Evolutionary conservation across 2,113 vertebrate species (phyloP), one percentile per base, ranked within the genome.

Genomic region (Enhydra lutris): DNA sequence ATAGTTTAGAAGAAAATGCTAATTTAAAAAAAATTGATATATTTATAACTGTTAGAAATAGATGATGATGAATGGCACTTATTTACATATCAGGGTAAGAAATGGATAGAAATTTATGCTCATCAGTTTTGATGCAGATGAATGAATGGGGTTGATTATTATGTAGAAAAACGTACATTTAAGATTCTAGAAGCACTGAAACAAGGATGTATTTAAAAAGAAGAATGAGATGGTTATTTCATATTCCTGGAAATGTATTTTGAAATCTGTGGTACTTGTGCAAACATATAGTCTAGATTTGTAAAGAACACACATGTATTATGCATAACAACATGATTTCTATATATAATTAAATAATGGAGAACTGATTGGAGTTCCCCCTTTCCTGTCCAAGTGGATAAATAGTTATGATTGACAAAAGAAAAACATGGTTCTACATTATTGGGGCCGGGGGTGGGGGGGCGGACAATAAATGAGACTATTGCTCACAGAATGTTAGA

Each of bases 401-500:
- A 57, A 47, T 89, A 93, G 86, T 90, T 84, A 74, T 79, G 34
- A 74, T 71, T 59, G 29, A 67, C 57, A 76, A 89, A 84, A 74
- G n/a, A 91, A 95, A 96, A 95, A 78, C 23, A 18, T 85, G 8
- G 8, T 14, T 84, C 14, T 24, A 0, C 91, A 67, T 10, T 63
- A 74, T 31, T 93, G 95, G 86, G 0, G 21, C 24, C 14, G 12
- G 47, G 21, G 21, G 59, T 2, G 1, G 1, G 10, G 0, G 45
- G 10, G 29, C 45, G 84, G 67, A 91, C 21, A 93, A 65, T 45
- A 69, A 82, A 65, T 74, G 39, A 73, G 52, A 36, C 36, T 76
- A 3, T 93, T 93, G 59, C 18, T 73, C 24, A 34, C 20, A 89
- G 59, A 97, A 94, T 95, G 55, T 95, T 95, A 79, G 76, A 76